Percentiles rank a stretch among this genome's conserved stretches.
phyloP scores from a whole-genome alignment of 1,140 invertebrate genomes.

The Proales similis region DNA sequence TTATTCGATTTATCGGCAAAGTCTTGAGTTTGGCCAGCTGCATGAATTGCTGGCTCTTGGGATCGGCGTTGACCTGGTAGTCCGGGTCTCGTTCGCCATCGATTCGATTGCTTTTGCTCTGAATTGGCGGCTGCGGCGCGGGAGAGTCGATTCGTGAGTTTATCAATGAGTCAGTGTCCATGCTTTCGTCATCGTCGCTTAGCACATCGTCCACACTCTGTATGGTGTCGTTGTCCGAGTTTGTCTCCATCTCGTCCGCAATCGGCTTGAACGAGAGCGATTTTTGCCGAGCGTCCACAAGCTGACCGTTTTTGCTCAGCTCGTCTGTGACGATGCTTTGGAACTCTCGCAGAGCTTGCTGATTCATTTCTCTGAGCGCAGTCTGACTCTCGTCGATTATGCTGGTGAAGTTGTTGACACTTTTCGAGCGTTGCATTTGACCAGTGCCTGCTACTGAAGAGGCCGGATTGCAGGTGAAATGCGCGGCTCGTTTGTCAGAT shows the following conservation, averaged over 20 bases:
- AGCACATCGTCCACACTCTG: slow-evolving; percentile 6
- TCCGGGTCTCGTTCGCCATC: no score
- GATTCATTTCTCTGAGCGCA: slow-evolving; percentile 21
- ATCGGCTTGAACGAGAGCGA: slow-evolving; percentile 3
- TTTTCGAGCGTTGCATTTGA: not conserved
- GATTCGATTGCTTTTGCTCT: not conserved
- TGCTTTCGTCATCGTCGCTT: slow-evolving; percentile 26
- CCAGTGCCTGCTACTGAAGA: not conserved
- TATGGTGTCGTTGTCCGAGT: slow-evolving; percentile 19
- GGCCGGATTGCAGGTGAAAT: not conserved
- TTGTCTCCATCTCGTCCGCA: slow-evolving; percentile 2
- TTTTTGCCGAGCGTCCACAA: not conserved
- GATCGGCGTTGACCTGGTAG: not conserved
- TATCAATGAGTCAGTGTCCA: slow-evolving; percentile 26
- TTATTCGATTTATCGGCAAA: no score
- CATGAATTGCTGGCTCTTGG: not conserved
- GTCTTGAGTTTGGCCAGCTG: not conserved
- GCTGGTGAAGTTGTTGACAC: not conserved
- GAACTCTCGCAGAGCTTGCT: slow-evolving; percentile 11
- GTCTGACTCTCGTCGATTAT: slow-evolving; percentile 8
- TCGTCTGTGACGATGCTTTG: not conserved
- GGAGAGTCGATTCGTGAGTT: slow-evolving; percentile 29
- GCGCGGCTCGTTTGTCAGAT: not conserved
- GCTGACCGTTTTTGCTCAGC: not conserved
- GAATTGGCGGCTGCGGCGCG: not conserved